These are phyloP conservation scores for Glaucidium brasilianum DNA, from an alignment of 2,113 vertebrate genomes.

Conservation along the genomic window DNA sequence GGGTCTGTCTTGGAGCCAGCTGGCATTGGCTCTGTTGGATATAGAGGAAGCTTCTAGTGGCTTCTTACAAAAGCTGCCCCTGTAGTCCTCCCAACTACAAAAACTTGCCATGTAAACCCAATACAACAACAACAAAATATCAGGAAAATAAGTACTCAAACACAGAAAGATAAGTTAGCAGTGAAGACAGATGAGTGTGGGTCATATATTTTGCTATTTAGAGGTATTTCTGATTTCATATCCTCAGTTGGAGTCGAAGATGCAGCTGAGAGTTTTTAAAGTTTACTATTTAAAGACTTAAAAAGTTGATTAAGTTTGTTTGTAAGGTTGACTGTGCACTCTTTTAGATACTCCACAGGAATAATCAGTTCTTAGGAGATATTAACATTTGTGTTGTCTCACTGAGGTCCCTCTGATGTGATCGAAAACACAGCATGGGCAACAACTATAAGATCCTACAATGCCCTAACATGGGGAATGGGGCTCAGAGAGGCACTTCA, in stretches of 20 bases:
- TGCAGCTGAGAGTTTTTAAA: neutral
- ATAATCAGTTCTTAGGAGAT: neutral
- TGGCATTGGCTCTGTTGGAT: neutral
- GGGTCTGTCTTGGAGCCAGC: neutral
- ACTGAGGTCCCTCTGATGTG: neutral
- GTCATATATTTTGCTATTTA: neutral
- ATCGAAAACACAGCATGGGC: neutral
- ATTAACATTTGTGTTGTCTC: neutral
- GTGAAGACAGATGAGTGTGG: neutral
- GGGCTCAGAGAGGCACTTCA: neutral
- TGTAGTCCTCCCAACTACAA: neutral
- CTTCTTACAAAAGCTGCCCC: neutral
- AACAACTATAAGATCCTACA: neutral
- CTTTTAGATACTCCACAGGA: neutral
- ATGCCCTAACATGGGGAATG: neutral
- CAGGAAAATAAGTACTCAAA: neutral
- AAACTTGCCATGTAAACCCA: neutral
- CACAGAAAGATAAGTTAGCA: neutral
- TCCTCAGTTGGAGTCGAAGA: neutral
- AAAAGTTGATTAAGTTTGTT: neutral
- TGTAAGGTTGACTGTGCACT: neutral
- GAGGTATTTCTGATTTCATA: neutral
- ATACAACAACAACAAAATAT: neutral
- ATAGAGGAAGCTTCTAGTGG: too few relatives aligned
- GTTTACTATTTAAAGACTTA: neutral